Percentiles rank a stretch among this genome's conserved stretches.
phyloP scores from a whole-genome alignment of 2,797 vertebrate genomes.

The Tauraco hartlaubi region DNA sequence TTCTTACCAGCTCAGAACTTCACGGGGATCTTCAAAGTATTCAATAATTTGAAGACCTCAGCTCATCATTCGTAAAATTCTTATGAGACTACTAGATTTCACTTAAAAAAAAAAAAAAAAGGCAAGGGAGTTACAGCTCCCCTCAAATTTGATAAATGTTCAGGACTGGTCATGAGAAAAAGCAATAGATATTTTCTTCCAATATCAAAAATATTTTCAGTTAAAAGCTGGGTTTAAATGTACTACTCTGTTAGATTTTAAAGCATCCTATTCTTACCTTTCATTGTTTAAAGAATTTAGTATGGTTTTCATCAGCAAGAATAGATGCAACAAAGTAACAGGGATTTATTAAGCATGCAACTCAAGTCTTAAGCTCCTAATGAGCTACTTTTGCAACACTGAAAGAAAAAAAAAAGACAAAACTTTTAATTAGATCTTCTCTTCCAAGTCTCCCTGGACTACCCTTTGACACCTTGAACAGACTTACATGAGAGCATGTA shows the following conservation, averaged over 20 bases:
- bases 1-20: neutral
- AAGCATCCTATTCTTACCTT: neutral
- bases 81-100: neutral
- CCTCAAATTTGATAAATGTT: neutral
- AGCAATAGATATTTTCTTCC: neutral
- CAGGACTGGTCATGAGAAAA: neutral
- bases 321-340: neutral
- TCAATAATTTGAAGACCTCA: neutral
- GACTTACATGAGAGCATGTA: neutral
- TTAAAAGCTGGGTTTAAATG: neutral
- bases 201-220: neutral
- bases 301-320: neutral
- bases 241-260: neutral
- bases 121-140: accelerated
- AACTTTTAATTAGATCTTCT: neutral
- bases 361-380: neutral
- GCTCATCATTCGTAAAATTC: neutral
- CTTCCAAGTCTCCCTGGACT: neutral
- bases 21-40: neutral
- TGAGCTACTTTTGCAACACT: neutral
- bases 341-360: neutral
- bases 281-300: neutral
- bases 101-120: neutral
- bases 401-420: neutral
- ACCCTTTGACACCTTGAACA: neutral